Conservation (phyloP, 35 echinoderm and acorn worm species). For the Acanthaster planci region DNA sequence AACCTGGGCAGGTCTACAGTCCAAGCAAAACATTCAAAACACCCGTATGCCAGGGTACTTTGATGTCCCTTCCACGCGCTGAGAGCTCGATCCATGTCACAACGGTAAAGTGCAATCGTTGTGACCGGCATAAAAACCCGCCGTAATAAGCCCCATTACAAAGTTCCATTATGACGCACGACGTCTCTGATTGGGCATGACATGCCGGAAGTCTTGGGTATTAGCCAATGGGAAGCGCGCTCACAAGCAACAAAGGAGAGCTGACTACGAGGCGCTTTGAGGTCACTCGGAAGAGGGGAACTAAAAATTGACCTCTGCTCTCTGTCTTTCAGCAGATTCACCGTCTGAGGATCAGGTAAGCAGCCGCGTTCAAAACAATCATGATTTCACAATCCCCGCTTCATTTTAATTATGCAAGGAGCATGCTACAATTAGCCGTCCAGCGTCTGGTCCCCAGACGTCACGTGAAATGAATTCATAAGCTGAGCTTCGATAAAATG, state of each 20-base stretch:
- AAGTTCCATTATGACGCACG: not conserved
- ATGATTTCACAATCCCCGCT: not conserved
- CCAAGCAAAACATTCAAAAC: too few species aligned
- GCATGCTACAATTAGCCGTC: not conserved
- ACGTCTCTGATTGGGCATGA: constrained; percentile 11
- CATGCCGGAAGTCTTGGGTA: not conserved
- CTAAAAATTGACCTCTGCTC: not conserved
- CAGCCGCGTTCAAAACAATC: not conserved
- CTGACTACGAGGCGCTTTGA: not conserved
- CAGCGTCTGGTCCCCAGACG: not conserved
- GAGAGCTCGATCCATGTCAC: too few species aligned
- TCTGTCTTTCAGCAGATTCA: not conserved
- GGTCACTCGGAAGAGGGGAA: not conserved
- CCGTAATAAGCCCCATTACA: constrained; percentile 14
- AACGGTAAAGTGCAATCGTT: too few species aligned
- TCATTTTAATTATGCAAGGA: not conserved
- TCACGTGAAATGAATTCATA: not conserved
- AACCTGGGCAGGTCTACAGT: too few species aligned
- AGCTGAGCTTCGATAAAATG: not conserved
- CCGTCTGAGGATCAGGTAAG: not conserved
- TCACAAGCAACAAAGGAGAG: not conserved
- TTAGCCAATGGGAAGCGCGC: not conserved
- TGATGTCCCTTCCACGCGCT: too few species aligned
- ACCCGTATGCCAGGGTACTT: too few species aligned
- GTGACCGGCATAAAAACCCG: too few species aligned